phyloP scores from a whole-genome alignment of 2,888 invertebrate genomes.

The Bibio marci region DNA sequence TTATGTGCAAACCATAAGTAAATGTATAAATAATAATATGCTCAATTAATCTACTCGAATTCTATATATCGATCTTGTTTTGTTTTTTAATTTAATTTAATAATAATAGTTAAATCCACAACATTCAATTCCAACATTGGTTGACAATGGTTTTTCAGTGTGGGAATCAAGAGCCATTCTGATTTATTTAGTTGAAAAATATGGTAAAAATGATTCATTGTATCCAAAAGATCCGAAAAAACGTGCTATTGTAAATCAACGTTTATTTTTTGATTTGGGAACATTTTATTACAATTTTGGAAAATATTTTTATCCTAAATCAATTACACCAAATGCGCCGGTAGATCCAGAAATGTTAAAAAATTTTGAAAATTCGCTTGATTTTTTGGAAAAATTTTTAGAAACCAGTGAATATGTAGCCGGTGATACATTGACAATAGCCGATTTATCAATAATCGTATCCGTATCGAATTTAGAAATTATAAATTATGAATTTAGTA shows the following conservation, averaged over 20 bases:
- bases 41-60: too few species aligned
- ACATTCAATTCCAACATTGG: slow-evolving; percentile 68
- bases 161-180: slow-evolving; percentile 78
- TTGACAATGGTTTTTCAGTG: slow-evolving; percentile 63
- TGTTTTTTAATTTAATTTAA: too few species aligned
- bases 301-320: slow-evolving; percentile 49
- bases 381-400: slow-evolving; percentile 44
- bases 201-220: slow-evolving; percentile 56
- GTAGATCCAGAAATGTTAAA: slow-evolving; percentile 48
- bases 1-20: too few species aligned
- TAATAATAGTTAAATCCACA: slow-evolving; percentile 54
- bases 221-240: slow-evolving; percentile 61
- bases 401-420: slow-evolving; percentile 46
- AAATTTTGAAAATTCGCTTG: slow-evolving; percentile 42
- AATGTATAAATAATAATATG: too few species aligned
- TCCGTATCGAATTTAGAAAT: slow-evolving; percentile 54
- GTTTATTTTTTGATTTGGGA: slow-evolving; percentile 64
- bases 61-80: too few species aligned
- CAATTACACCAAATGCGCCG: slow-evolving; percentile 37
- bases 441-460: slow-evolving; percentile 51
- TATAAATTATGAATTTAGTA: slow-evolving; percentile 44
- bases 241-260: slow-evolving; percentile 60
- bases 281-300: slow-evolving; percentile 51
- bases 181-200: slow-evolving; percentile 61
- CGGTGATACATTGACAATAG: slow-evolving; percentile 49